Base-by-base conservation (phyloP, 1,140 invertebrate species). In the Dryas iulia region DNA sequence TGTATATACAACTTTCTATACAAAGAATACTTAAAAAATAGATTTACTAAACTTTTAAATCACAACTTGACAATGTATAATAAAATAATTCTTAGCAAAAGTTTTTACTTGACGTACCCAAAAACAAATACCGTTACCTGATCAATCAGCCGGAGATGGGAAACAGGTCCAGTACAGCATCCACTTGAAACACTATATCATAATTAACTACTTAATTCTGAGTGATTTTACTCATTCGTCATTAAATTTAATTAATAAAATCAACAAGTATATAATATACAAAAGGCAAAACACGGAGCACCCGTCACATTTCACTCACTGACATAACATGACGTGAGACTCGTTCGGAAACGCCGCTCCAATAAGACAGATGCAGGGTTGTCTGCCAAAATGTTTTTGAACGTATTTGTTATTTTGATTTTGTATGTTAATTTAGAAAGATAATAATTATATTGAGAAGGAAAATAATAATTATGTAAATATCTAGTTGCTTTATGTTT, bases 81-180 rank as follows among this genome's bases (percentile, higher is more conserved):
- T 47, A 47, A 26, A 11, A 6, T 56, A 25, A 56, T 21, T 53
- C 21, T 56, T 25, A 26, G 23, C 24, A 25, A 56, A 56, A 14
- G 21, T 56, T n/a, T 56, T 24, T 66, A 66, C 21, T 59, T 60
- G 56, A 89, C 88, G 86, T 89, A 77, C 83, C 82, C 87, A 87
- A 83, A 87, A 85, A 83, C 78, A 83, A 85, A 84, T 90, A 87
- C 88, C 88, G 88, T 90, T 90, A 90, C 88, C 87, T 88, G 83
- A 76, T 76, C 76, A 78, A 81, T 82, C 60, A 72, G 77, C 76
- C 70, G 76, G 58, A 72, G 70, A 73, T 71, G 69, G 60, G 61
- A 63, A 70, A 71, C 59, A 73, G 66, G 69, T 72, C 66, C 71
- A 62, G 69, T 58, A 61, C 67, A 69, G 75, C 59, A 70, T 75